Conservation (phyloP, 2,888 invertebrate genomes). For the Ennomos erosarius region DNA sequence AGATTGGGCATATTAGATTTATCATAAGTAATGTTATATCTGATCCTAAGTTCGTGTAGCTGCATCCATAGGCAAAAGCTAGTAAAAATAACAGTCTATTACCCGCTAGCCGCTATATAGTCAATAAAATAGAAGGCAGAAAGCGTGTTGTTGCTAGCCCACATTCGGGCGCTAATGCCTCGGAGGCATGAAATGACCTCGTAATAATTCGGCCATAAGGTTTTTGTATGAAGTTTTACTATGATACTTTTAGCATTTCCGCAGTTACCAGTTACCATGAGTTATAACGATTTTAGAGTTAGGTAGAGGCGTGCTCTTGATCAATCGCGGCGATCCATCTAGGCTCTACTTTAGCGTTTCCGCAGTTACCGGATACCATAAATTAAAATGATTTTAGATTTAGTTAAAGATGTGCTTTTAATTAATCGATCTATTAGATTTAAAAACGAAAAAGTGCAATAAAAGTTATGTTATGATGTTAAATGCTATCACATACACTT, state of each 20-base stretch:
- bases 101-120: conserved; percentile 25
- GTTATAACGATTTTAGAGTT: neutral
- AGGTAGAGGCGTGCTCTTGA: too few relatives aligned
- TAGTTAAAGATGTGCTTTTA: too few relatives aligned
- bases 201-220: conserved; percentile 32
- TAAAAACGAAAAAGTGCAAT: too few relatives aligned
- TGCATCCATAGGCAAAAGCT: neutral
- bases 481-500: too few relatives aligned
- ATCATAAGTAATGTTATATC: too few relatives aligned
- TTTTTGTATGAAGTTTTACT: conserved; percentile 26
- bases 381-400: neutral
- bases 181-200: conserved; percentile 39
- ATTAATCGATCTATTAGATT: too few relatives aligned
- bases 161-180: conserved; percentile 37
- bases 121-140: conserved; percentile 39
- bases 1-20: too few relatives aligned
- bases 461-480: too few relatives aligned
- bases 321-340: too few relatives aligned
- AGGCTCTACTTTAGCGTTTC: conserved; percentile 12
- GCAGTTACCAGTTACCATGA: conserved; percentile 8
- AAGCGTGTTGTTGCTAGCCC: conserved; percentile 40
- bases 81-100: conserved; percentile 8
- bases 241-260: conserved; percentile 21
- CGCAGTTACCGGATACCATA: conserved; percentile 8
- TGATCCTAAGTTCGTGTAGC: too few relatives aligned